Base-by-base conservation (phyloP, 2,113 vertebrate genomes). In the Turdus rufiventris region DNA sequence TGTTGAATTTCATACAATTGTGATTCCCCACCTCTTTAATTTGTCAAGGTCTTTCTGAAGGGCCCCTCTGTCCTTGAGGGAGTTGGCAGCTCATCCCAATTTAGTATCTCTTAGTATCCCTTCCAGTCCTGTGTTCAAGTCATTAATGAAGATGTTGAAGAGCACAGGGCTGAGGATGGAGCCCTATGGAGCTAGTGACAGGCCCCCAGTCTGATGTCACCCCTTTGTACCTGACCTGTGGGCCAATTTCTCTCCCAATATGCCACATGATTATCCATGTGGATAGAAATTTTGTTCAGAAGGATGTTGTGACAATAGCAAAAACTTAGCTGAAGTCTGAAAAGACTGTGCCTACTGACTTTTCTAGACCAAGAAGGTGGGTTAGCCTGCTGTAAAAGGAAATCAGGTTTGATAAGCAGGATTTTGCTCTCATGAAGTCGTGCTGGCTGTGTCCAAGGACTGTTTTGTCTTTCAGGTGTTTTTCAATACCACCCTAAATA, bases 61-160 rank as follows among this genome's bases (percentile, higher is more conserved):
- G 26, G 51, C 7, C 12, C 34, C 17, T 50, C 51, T 66, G 6
- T 12, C 36, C 36, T 50, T 26, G 6, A 33, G 18, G 7, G 28
- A 51, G 18, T 51, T 0, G 0, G 43, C 3, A 14, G 10, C 11
- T 65, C 31, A 33, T 58, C 15, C 8, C 28, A 45, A 6, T 45
- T 60, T 38, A 17, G 10, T 45, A 28, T 11, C 12, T 12, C 11
- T 63, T 28, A 19, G 1, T 20, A 29, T 51, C 18, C 12, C 10
- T 73, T 66, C 38, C 38, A 60, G 10, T 51, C 18, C 28, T 73
- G 7, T 7, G 5, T 20, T 25, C 18, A 19, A 28, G 33, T 29
- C 15, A 28, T 58, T 17, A 3, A 16, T 25, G 43, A 45, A 58
- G 28, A 14, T 24, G 2, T 20, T 58, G 51, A 45, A 25, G 36